Evolutionary conservation across 2,797 vertebrate genomes (phyloP).

Genomic region (Hippopotamyrus pictus): DNA sequence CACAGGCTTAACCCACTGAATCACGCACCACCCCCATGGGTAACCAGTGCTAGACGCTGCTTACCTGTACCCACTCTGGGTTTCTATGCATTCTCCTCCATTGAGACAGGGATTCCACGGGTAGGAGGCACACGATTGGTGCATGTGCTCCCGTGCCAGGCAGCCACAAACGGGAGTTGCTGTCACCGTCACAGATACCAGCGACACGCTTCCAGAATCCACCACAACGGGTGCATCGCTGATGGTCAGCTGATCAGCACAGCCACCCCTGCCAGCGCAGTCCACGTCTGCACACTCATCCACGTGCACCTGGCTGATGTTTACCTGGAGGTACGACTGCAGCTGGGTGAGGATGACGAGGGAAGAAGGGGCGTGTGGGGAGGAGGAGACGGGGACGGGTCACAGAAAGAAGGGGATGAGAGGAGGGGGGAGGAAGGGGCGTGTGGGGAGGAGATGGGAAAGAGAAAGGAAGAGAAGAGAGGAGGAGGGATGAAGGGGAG

Average conservation of each 20-base stretch:
- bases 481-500: background rate
- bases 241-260: conserved; percentile 52
- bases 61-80: conserved; percentile 77
- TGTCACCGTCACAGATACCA: conserved; percentile 67
- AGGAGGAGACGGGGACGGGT: background rate
- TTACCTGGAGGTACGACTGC: conserved; percentile 70
- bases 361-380: background rate
- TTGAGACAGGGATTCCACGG: conserved; percentile 75
- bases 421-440: background rate
- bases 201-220: conserved; percentile 64
- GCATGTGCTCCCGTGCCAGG: conserved; percentile 55
- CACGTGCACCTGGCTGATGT: conserved; percentile 65
- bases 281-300: conserved; percentile 68
- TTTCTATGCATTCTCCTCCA: conserved; percentile 71
- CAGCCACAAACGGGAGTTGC: conserved; percentile 60
- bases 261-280: conserved; percentile 56
- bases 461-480: background rate
- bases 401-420: background rate
- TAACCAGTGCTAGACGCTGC: conserved; percentile 22
- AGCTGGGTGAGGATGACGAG: conserved; percentile 51
- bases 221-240: conserved; percentile 61
- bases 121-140: conserved; percentile 70
- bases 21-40: background rate
- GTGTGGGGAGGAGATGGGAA: background rate
- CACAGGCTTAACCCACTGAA: background rate